A percentile compares a stretch with the other conserved stretches of the same genome.
These are phyloP conservation scores for Sinocyclocheilus maitianheensis DNA, from an alignment of 2,113 vertebrate species.

Conservation along the genomic window DNA sequence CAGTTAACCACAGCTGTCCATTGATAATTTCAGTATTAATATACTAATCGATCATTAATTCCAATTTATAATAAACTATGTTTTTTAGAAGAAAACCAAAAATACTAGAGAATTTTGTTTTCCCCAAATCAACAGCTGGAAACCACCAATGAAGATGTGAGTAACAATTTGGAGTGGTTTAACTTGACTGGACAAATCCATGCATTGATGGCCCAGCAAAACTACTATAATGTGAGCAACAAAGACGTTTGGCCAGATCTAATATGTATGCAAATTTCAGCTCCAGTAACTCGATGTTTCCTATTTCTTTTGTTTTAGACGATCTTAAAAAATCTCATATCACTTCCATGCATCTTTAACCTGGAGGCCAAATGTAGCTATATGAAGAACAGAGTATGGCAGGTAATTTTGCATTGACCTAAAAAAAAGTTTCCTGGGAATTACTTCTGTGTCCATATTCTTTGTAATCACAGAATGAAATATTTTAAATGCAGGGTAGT, in stretches of 20 bases:
- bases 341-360: slow-evolving; percentile 53
- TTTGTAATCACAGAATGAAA: not conserved
- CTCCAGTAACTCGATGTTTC: not conserved
- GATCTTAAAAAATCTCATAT: not conserved
- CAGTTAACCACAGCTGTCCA: not conserved
- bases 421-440: not conserved
- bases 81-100: not conserved
- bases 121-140: not conserved
- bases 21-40: not conserved
- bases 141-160: not conserved
- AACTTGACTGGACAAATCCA: not conserved
- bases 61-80: no score
- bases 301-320: slow-evolving; percentile 4
- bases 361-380: slow-evolving; percentile 55
- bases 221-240: not conserved
- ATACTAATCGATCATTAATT: not conserved
- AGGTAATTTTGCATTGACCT: not conserved
- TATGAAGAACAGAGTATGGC: not conserved
- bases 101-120: not conserved
- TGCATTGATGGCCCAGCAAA: not conserved
- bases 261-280: not conserved
- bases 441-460: not conserved
- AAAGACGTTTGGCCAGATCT: not conserved
- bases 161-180: fast-evolving
- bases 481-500: not conserved